Evolutionary conservation across 2,113 vertebrate species (phyloP), one percentile per base, ranked within the genome.

Genomic region (Zosterops japonicus): DNA sequence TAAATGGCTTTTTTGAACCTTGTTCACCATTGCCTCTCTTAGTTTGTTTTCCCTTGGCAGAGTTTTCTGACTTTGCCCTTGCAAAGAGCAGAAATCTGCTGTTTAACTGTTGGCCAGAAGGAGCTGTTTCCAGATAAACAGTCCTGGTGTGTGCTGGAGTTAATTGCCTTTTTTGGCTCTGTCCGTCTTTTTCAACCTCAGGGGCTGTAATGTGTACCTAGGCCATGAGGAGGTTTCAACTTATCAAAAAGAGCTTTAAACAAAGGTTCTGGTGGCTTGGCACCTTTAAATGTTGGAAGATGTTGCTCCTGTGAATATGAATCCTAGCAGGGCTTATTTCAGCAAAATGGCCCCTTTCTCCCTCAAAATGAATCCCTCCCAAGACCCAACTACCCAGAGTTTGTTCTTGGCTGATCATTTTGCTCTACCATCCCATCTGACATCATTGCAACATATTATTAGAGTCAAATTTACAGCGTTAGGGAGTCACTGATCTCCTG

Each of bases 391-490:
- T 49, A 14, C 21, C 7, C 2, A 2, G 0, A 24, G 47, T 46
- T 76, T 67, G 31, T 41, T 89, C 59, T 64, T 39, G 42, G 29
- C 15, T 68, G 52, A 12, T 16, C 10, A 0, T 60, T 70, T 67
- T 36, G 13, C 64, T 47, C 55, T 86, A 49, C 70, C 1, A 2
- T 64, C 14, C 31, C 21, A 3, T 52, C 31, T 57, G 39, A 24
- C 23, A 14, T 39, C 2, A 0, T 22, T 42, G 22, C 0, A 1
- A 16, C 2, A 0, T 23, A 9, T 9, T 39, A 36, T 65, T 71
- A 49, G 12, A 22, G 20, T 81, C 39, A 87, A 29, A 44, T 52
- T 59, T 49, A 35, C 3, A 25, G 4, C 5, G 9, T 5, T 71
- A 31, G 22, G 13, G 8, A 36, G 33, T 49, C 33, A 39, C 19